Percentiles rank a stretch among this genome's conserved stretches.
phyloP scores from a whole-genome alignment of 2,113 vertebrate genomes.

The pig (Sus scrofa) region DNA sequence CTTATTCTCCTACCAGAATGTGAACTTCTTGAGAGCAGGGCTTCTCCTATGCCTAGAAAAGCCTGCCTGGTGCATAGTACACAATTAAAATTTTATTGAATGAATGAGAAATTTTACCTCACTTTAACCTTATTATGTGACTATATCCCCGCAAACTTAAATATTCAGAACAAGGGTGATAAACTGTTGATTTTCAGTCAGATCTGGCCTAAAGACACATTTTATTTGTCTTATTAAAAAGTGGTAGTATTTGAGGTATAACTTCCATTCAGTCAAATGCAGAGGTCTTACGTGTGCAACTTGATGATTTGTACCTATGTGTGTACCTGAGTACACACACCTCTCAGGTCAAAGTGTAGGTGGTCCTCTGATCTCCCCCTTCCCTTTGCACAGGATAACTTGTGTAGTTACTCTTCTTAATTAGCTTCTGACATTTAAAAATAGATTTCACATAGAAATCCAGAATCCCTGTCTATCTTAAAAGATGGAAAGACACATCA shows the following conservation, averaged over 20 bases:
- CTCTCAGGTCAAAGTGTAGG: neutral
- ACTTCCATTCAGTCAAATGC: neutral
- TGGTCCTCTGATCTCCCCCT: neutral
- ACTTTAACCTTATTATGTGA: neutral
- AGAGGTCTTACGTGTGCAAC: neutral
- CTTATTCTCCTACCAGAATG: neutral
- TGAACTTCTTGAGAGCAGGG: neutral
- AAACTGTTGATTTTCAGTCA: neutral
- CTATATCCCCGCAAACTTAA: neutral
- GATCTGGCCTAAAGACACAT: neutral
- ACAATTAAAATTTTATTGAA: neutral
- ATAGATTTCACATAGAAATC: neutral
- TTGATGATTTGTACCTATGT: neutral
- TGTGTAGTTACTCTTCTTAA: neutral
- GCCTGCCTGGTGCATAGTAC: neutral
- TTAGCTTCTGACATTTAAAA: constrained; percentile 47
- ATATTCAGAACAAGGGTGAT: neutral
- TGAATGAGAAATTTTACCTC: neutral
- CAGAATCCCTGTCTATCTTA: neutral
- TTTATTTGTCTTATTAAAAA: constrained; percentile 29
- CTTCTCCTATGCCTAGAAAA: neutral
- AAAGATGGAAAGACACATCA: neutral
- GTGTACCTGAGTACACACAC: neutral
- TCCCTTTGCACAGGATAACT: neutral
- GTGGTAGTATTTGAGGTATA: neutral